These are phyloP conservation scores for Heliconius nattereri DNA, from an alignment of 1,140 invertebrate genomes.

Conservation along the genomic window DNA sequence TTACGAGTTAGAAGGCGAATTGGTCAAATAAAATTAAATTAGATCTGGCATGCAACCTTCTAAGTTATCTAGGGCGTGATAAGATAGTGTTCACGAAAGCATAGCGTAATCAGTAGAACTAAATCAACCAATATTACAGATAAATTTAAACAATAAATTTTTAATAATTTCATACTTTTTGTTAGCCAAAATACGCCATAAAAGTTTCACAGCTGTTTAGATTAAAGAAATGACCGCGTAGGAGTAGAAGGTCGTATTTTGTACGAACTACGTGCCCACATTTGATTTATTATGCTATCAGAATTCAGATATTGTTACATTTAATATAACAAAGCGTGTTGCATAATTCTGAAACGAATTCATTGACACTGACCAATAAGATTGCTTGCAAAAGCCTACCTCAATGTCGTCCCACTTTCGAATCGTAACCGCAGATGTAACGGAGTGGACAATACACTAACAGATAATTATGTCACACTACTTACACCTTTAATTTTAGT, in stretches of 20 bases:
- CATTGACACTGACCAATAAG: slow-evolving; percentile 72
- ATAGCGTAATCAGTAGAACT: slow-evolving; percentile 29
- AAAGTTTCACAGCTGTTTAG: background rate
- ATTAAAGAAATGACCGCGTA: slow-evolving; percentile 12
- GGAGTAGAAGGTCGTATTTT: slow-evolving; percentile 8
- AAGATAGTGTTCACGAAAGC: slow-evolving; percentile 29
- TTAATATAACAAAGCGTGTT: slow-evolving; percentile 51
- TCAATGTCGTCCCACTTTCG: slow-evolving; percentile 79
- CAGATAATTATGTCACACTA: slow-evolving; percentile 62
- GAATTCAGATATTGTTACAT: slow-evolving; percentile 35
- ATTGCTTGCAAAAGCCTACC: slow-evolving; percentile 73
- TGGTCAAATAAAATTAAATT: slow-evolving; percentile 68
- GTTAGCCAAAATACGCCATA: background rate
- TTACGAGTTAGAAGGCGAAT: slow-evolving; percentile 69
- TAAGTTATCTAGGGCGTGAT: slow-evolving; percentile 46
- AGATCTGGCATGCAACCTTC: slow-evolving; percentile 70
- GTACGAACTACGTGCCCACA: slow-evolving; percentile 5
- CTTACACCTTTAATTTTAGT: background rate
- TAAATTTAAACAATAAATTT: background rate
- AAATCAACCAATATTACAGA: background rate
- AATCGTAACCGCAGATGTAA: slow-evolving; percentile 61
- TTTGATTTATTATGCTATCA: slow-evolving; percentile 25
- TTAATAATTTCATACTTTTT: background rate
- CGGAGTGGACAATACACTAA: slow-evolving; percentile 65
- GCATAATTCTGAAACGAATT: slow-evolving; percentile 72